Evolutionary conservation across 2,797 vertebrate genomes (phyloP).

Genomic region (Artibeus jamaicensis): DNA sequence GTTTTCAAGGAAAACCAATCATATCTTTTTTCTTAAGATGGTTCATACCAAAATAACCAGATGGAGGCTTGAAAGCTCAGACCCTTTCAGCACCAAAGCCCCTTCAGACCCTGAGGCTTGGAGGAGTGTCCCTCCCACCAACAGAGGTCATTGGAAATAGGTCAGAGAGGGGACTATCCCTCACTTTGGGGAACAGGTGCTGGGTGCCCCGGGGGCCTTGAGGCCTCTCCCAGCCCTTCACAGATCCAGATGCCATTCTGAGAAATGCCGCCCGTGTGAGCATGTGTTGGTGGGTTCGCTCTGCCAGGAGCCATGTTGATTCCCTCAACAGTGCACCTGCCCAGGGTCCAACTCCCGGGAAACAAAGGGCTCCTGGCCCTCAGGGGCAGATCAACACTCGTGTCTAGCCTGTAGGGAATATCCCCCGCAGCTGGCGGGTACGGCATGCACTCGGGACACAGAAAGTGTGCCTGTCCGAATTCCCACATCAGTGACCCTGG

Average conservation of each 20-base stretch:
- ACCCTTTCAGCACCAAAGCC: background rate
- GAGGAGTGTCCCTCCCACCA: background rate
- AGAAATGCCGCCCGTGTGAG: background rate
- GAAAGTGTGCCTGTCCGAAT: background rate
- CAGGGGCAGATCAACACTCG: background rate
- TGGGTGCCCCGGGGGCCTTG: background rate
- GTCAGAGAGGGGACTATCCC: background rate
- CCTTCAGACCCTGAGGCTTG: background rate
- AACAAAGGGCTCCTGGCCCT: background rate
- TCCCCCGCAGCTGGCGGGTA: rapidly evolving
- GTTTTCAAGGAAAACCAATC: slow-evolving; percentile 9
- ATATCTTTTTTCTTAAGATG: background rate
- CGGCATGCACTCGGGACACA: background rate
- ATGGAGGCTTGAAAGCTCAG: background rate
- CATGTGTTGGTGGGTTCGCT: background rate
- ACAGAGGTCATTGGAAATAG: background rate
- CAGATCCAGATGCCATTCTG: background rate
- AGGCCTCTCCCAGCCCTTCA: background rate
- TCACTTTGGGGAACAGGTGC: no score
- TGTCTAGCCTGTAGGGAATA: background rate
- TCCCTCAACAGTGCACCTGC: background rate
- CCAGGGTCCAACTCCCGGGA: background rate
- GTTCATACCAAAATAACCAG: background rate
- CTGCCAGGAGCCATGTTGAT: background rate
- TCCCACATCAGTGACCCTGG: background rate